These are phyloP conservation scores for Teleogryllus oceanicus DNA, from an alignment of 2,888 invertebrate genomes.

Conservation along the genomic window DNA sequence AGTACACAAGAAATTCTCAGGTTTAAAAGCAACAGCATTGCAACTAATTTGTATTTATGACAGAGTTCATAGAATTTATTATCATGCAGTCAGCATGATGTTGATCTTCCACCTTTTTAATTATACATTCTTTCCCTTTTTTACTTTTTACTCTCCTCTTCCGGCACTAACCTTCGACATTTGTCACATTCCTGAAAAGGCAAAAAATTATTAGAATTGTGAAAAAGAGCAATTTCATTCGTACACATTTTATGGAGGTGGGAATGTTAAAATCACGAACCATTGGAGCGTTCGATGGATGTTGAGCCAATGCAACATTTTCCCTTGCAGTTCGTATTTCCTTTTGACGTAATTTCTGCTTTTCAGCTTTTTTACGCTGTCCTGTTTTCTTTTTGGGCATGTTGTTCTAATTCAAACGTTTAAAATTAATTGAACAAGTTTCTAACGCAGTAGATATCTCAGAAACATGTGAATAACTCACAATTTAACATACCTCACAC, in stretches of 20 bases:
- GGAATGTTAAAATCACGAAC: constrained; percentile 46
- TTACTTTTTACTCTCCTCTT: not conserved
- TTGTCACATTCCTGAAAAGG: constrained; percentile 59
- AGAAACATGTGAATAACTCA: no score
- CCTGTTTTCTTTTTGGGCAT: constrained; percentile 98
- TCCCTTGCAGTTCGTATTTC: constrained; percentile 76
- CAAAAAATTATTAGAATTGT: not conserved
- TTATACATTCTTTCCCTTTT: not conserved
- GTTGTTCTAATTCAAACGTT: constrained; percentile 41
- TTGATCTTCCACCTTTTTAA: not conserved
- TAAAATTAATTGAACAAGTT: not conserved
- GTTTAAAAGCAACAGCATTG: not conserved
- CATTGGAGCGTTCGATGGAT: constrained; percentile 89
- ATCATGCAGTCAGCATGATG: not conserved
- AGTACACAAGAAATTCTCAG: not conserved
- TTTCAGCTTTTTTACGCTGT: constrained; percentile 93
- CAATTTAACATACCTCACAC: no score
- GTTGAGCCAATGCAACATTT: constrained; percentile 74
- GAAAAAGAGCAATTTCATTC: no score
- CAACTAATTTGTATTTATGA: no score
- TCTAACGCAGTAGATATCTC: not conserved
- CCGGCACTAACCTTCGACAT: constrained; percentile 50
- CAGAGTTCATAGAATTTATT: not conserved
- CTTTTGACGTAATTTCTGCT: constrained; percentile 82
- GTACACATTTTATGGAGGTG: no score